These are phyloP conservation scores for Hippopotamus amphibius DNA, from an alignment of 2,113 vertebrate species.

Conservation along the genomic window DNA sequence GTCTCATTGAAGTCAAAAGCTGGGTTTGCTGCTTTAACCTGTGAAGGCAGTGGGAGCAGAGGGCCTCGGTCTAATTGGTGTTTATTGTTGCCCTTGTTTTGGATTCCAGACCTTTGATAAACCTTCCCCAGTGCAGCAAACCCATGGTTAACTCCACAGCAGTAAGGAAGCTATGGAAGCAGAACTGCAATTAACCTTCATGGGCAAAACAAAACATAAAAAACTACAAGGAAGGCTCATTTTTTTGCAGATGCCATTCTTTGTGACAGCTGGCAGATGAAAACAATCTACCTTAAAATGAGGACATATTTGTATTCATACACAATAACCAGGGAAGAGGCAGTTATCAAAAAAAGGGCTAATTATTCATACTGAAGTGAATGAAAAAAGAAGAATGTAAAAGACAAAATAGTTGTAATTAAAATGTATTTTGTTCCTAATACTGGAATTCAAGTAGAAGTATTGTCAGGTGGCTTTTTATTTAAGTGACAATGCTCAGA, in stretches of 20 bases:
- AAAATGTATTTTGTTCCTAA: conserved; percentile 43
- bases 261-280: conserved; percentile 56
- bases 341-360: neutral
- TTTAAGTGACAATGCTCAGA: neutral
- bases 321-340: conserved; percentile 38
- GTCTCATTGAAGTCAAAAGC: neutral
- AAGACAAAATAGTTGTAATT: conserved; percentile 47
- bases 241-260: conserved; percentile 51
- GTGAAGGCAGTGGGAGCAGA: neutral
- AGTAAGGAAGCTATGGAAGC: conserved; percentile 51
- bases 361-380: conserved; percentile 59
- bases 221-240: neutral
- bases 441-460: neutral
- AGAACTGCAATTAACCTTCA: conserved; percentile 76
- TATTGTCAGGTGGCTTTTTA: conserved; percentile 26
- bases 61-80: conserved; percentile 70
- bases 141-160: conserved; percentile 72
- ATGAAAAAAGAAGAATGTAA: neutral
- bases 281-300: conserved; percentile 41
- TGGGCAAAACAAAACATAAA: conserved; percentile 72
- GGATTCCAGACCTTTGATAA: conserved; percentile 77
- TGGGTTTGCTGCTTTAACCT: neutral
- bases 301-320: conserved; percentile 21
- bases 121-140: conserved; percentile 68
- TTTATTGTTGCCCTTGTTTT: conserved; percentile 77